These are phyloP conservation scores for Chanos chanos DNA, from an alignment of 2,797 vertebrate genomes.

Conservation along the genomic window DNA sequence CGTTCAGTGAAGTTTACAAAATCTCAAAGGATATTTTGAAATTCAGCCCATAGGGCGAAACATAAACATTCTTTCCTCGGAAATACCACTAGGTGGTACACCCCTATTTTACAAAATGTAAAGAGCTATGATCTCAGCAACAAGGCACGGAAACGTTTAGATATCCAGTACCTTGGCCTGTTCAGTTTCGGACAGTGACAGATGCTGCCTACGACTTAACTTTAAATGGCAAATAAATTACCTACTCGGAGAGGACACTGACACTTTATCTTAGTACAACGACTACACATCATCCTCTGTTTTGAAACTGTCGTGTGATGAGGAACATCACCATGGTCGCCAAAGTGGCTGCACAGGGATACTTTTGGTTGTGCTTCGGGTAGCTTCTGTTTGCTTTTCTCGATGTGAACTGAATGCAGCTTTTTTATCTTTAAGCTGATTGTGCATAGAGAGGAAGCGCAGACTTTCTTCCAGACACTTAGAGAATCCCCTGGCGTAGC, in stretches of 20 bases:
- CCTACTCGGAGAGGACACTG: conserved; percentile 29
- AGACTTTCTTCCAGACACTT: conserved; percentile 59
- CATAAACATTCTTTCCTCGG: conserved; percentile 10
- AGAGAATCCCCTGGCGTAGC: conserved; percentile 62
- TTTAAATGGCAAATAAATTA: conserved; percentile 30
- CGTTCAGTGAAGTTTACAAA: no score
- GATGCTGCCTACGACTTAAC: conserved; percentile 29
- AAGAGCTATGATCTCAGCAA: conserved; percentile 34
- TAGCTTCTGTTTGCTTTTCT: not conserved
- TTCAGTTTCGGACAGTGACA: conserved; percentile 30
- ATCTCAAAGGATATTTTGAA: no score
- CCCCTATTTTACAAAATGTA: conserved; percentile 44
- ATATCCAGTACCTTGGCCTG: conserved; percentile 24
- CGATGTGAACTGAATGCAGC: conserved; percentile 50
- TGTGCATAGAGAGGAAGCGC: conserved; percentile 57
- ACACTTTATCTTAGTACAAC: not conserved
- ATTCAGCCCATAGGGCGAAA: no score
- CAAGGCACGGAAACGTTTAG: conserved; percentile 15
- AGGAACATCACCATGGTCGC: conserved; percentile 64
- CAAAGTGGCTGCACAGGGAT: conserved; percentile 36
- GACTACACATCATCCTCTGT: conserved; percentile 14
- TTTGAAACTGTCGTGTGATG: no score
- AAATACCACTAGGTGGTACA: conserved; percentile 15
- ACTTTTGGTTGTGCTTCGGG: not conserved
- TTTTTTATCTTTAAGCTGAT: conserved; percentile 50